Percentiles rank a stretch among this genome's conserved stretches.
phyloP scores from a whole-genome alignment of 2,888 invertebrate species.

The Lepidocyrtoides sp. region DNA sequence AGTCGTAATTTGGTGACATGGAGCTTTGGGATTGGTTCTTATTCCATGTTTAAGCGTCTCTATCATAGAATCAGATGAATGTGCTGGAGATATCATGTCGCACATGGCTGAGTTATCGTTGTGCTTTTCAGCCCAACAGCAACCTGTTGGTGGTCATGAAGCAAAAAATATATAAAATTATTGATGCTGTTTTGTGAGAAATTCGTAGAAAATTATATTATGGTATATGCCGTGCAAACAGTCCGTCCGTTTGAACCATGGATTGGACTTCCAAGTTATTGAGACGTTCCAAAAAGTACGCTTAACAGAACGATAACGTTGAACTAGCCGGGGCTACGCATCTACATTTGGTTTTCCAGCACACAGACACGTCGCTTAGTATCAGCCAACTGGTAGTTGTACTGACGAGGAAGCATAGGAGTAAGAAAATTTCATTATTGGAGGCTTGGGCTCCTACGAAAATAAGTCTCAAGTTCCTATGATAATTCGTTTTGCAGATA shows the following conservation, averaged over 20 bases:
- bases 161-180: neutral
- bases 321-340: neutral
- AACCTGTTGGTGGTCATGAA: neutral
- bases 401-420: no score
- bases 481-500: no score
- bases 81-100: neutral
- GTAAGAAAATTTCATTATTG: no score
- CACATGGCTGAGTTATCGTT: no score
- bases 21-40: slow-evolving; percentile 45
- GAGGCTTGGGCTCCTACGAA: no score
- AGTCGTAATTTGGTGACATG: slow-evolving; percentile 55
- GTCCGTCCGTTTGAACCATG: neutral
- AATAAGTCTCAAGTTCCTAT: no score
- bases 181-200: neutral
- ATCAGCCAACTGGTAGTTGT: no score
- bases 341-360: neutral
- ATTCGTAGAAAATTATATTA: neutral
- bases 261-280: neutral
- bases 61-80: neutral
- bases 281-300: no score
- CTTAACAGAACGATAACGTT: no score
- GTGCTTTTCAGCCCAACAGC: neutral
- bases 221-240: neutral
- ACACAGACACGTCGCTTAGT: no score
- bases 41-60: neutral